These are phyloP conservation scores for Pomatorhinus ruficollis DNA, from an alignment of 2,113 vertebrate genomes.

Conservation along the genomic window DNA sequence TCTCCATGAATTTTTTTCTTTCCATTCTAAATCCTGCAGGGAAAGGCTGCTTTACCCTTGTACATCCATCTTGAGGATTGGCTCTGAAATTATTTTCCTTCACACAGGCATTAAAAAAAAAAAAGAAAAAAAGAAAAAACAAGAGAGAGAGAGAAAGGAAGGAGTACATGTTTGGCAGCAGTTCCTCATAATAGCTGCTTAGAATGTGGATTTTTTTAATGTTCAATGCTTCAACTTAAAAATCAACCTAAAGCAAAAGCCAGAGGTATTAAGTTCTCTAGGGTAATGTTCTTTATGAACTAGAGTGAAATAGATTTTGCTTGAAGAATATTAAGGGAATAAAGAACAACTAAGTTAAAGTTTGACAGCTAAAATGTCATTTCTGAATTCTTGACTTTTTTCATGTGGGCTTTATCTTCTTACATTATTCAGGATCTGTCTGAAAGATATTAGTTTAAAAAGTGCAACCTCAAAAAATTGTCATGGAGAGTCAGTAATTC, in stretches of 20 bases:
- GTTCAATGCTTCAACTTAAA: slow-evolving; percentile 51
- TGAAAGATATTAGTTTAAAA: slow-evolving; percentile 80
- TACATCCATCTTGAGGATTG: background rate
- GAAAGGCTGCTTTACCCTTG: background rate
- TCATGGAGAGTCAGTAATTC: slow-evolving; percentile 75
- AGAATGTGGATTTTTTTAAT: slow-evolving; percentile 17
- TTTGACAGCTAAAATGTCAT: slow-evolving; percentile 77
- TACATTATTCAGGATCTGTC: slow-evolving; percentile 81
- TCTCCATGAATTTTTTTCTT: background rate
- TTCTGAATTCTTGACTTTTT: slow-evolving; percentile 70
- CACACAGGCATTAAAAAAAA: background rate
- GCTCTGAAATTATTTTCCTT: background rate
- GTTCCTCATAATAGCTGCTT: background rate
- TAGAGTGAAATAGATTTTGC: slow-evolving; percentile 61
- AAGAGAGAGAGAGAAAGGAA: too few species aligned
- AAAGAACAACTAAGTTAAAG: slow-evolving; percentile 74
- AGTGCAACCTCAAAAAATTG: slow-evolving; percentile 74
- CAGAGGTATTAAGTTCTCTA: slow-evolving; percentile 49
- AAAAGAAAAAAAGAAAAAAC: too few species aligned
- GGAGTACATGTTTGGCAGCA: background rate
- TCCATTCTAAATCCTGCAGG: background rate
- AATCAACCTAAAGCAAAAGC: slow-evolving; percentile 48
- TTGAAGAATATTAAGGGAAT: slow-evolving; percentile 75
- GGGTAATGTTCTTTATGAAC: slow-evolving; percentile 68
- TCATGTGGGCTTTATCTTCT: slow-evolving; percentile 74